These are phyloP conservation scores for Oxygymnocypris stewartii DNA, from an alignment of 2,113 vertebrate species.

Conservation along the genomic window DNA sequence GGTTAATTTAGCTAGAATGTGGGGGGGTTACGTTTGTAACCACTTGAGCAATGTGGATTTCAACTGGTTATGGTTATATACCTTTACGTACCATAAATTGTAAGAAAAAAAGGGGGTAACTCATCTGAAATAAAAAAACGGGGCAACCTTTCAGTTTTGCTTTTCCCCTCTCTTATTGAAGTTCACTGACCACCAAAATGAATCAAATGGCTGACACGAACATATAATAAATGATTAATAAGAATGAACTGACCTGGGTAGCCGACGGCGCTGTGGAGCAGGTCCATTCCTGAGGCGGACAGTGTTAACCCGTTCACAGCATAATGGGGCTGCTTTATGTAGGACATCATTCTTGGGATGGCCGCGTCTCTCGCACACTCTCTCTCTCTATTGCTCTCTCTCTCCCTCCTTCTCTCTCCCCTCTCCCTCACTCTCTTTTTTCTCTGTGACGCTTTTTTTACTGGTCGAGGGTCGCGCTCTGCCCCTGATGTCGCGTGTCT, in stretches of 20 bases:
- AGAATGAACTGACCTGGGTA: slow-evolving; percentile 79
- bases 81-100: not conserved
- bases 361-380: slow-evolving; percentile 21
- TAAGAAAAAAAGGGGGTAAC: not conserved
- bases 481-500: slow-evolving; percentile 25
- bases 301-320: slow-evolving; percentile 82
- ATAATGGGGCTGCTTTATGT: slow-evolving; percentile 85
- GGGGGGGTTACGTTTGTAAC: not conserved
- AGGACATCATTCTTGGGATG: slow-evolving; percentile 82
- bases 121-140: not conserved
- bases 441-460: slow-evolving; percentile 13
- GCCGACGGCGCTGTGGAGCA: slow-evolving; percentile 81
- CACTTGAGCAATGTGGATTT: not conserved
- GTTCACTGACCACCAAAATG: not conserved
- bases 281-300: slow-evolving; percentile 79
- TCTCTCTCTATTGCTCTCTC: slow-evolving; percentile 38
- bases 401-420: not conserved
- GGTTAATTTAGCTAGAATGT: not conserved
- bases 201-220: not conserved
- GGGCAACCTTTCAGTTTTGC: not conserved
- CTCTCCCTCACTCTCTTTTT: not conserved
- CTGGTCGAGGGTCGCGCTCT: slow-evolving; percentile 3
- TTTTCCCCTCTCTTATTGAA: not conserved
- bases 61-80: not conserved
- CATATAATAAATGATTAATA: not conserved